Evolutionary conservation across 2,888 invertebrate genomes (phyloP).

Genomic region (Heteromurus nitidus): DNA sequence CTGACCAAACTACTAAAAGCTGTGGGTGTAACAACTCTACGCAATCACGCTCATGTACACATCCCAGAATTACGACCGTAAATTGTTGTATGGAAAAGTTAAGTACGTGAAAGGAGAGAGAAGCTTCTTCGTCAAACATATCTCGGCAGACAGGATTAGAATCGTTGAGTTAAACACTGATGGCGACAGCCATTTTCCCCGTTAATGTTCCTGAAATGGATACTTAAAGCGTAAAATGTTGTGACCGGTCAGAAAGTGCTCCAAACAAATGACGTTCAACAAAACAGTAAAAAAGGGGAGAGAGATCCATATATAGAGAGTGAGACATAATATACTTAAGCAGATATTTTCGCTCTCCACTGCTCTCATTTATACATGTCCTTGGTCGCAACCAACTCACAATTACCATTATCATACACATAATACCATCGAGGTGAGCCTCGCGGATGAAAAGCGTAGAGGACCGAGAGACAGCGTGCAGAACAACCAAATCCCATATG

Average conservation of each 20-base stretch:
- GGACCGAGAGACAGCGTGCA: not conserved
- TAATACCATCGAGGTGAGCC: too few relatives aligned
- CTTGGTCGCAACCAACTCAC: too few relatives aligned
- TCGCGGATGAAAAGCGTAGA: too few relatives aligned
- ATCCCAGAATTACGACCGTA: too few relatives aligned
- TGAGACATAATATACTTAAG: too few relatives aligned
- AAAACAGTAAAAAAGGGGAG: constrained; percentile 17
- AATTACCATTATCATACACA: too few relatives aligned
- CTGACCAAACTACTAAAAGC: not conserved
- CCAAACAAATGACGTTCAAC: constrained; percentile 18
- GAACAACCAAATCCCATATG: not conserved
- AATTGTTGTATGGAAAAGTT: not conserved
- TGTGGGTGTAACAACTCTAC: too few relatives aligned
- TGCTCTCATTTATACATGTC: too few relatives aligned
- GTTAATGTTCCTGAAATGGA: constrained; percentile 38
- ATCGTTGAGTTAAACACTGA: constrained; percentile 25
- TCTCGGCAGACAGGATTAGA: not conserved
- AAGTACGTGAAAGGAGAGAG: not conserved
- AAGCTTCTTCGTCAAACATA: not conserved
- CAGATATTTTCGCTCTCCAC: too few relatives aligned
- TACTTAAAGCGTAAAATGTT: constrained; percentile 24
- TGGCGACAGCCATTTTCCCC: constrained; percentile 16
- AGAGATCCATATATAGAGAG: not conserved
- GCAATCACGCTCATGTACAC: too few relatives aligned
- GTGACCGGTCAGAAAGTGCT: constrained; percentile 29